Evolutionary conservation across 2,888 invertebrate species (phyloP), one percentile per base, ranked within the genome.

Genomic region (Pandemis heparana): DNA sequence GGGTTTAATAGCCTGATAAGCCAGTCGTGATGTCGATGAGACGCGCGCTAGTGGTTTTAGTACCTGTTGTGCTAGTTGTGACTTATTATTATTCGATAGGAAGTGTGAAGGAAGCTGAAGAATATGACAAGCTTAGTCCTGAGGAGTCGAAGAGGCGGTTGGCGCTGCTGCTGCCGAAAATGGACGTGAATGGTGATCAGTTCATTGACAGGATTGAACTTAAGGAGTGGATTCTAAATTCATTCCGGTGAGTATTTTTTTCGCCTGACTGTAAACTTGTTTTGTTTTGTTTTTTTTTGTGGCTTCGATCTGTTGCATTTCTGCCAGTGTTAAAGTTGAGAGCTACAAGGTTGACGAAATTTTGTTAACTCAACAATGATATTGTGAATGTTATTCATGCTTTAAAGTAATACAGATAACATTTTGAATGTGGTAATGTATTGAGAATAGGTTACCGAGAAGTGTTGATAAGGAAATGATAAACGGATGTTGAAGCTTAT

Each of bases 151-250:
- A 97, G 87, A 94, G 95, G 82, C 95, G 98, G 77, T 94, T 99
- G 66, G 94, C 92, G 9, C 94, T 97, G 76, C 93, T 99, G 67
- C 95, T 99, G 41, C 95, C 95, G 12, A 97, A 97, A 89, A 99
- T 99, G 98, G 99, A 99, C 92, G 90, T 96, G 67, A 97, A 99
- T 86, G 95, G 95, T 38, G 98, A 99, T 89, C 93, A 96, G 75
- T 94, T 92, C 78, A 96, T 99, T 75, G 97, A 97, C 88, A 95
- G 96, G 75, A 94, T 95, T 70, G 99, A 99, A 89, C 94, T 99
- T 10, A 97, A 97, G 87, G 96, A 97, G 5, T 99, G 99, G 99
- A 98, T 99, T 82, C 91, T 98, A 78, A 96, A 97, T 81, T 99
- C 99, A 16, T 99, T 99, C 92, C 95, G 95, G 97, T 97, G 93